Evolutionary conservation across 2,888 invertebrate genomes (phyloP).

Genomic region (Petrolisthes manimaculis): DNA sequence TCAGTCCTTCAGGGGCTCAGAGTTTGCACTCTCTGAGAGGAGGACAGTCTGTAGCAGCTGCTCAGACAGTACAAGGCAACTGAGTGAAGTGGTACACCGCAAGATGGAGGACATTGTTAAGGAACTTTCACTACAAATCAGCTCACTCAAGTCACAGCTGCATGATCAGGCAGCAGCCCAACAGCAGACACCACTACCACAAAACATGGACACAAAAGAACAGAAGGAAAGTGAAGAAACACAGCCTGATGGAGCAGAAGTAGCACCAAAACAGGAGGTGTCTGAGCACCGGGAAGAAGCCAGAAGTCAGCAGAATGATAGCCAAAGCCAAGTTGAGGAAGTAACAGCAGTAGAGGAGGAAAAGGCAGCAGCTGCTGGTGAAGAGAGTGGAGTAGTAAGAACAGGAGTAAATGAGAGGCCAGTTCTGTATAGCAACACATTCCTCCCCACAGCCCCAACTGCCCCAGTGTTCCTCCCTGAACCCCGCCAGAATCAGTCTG

Average conservation of each 20-base stretch:
- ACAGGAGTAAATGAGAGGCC: slow-evolving; percentile 9
- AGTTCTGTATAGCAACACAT: slow-evolving; percentile 53
- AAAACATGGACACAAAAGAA: neutral
- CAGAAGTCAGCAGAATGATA: neutral
- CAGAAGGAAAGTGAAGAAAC: neutral
- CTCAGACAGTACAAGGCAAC: slow-evolving; percentile 34
- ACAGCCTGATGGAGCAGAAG: neutral
- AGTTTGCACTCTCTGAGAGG: neutral
- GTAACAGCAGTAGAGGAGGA: neutral
- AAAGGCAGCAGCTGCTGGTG: neutral
- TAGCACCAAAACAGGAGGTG: no score
- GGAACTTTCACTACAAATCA: slow-evolving; percentile 49
- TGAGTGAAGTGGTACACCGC: slow-evolving; percentile 44
- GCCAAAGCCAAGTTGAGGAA: neutral
- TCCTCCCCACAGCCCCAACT: slow-evolving; percentile 49
- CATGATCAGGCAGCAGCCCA: slow-evolving; percentile 8
- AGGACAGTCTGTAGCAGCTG: slow-evolving; percentile 23
- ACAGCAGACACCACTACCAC: neutral
- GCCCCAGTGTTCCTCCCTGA: slow-evolving; percentile 59
- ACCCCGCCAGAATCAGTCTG: neutral
- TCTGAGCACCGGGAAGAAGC: neutral
- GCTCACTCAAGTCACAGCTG: slow-evolving; percentile 47
- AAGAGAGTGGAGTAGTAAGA: neutral
- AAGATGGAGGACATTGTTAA: slow-evolving; percentile 60
- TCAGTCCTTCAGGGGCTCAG: slow-evolving; percentile 17